Evolutionary conservation across 2,888 invertebrate genomes (phyloP).

Genomic region (Eurois occulta): DNA sequence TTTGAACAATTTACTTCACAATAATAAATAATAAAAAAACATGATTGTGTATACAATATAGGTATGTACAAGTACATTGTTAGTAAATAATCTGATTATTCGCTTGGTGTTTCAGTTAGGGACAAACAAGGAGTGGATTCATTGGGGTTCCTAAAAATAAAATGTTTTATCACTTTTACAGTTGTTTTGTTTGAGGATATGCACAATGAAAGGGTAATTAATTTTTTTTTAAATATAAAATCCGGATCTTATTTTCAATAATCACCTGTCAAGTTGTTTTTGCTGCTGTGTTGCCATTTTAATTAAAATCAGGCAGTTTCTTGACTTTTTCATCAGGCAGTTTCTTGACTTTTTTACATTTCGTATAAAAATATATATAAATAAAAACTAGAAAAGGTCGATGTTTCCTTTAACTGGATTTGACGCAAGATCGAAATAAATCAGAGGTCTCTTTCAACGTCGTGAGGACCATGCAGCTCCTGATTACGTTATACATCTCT

Average conservation of each 20-base stretch:
- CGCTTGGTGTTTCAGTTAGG: slow-evolving; percentile 34
- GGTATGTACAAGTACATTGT: slow-evolving; percentile 32
- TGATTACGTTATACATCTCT: background rate
- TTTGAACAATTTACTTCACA: slow-evolving; percentile 52
- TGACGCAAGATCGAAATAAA: no score
- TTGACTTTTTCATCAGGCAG: background rate
- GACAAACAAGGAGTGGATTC: slow-evolving; percentile 38
- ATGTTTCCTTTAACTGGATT: no score
- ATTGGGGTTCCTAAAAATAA: slow-evolving; percentile 57
- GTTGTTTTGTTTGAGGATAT: slow-evolving; percentile 16
- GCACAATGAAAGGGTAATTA: slow-evolving; percentile 31
- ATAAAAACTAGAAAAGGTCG: background rate
- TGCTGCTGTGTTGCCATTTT: background rate
- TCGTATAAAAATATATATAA: background rate
- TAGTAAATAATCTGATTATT: slow-evolving; percentile 34
- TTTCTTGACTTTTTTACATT: background rate
- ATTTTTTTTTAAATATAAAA: background rate
- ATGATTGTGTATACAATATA: slow-evolving; percentile 56
- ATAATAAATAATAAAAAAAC: slow-evolving; percentile 50
- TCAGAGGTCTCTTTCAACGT: background rate
- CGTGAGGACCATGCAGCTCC: background rate
- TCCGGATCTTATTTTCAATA: background rate
- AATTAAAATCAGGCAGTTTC: background rate
- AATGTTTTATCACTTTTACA: slow-evolving; percentile 45
- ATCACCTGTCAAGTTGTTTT: background rate